These are phyloP conservation scores for Thamnophis sirtalis DNA, from an alignment of 2,113 vertebrate genomes.

Conservation along the genomic window DNA sequence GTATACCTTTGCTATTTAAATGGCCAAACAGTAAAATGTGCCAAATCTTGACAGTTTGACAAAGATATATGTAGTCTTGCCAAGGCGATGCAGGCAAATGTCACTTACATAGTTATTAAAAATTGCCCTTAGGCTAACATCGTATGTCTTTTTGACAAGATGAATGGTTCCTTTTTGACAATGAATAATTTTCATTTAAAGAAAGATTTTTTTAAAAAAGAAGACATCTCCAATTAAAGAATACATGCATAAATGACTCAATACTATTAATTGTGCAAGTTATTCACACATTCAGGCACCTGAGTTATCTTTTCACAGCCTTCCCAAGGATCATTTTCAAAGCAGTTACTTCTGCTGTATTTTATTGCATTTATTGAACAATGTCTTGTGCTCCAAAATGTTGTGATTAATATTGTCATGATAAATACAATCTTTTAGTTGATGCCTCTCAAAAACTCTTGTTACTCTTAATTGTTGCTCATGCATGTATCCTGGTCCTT, in stretches of 20 bases:
- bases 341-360: neutral
- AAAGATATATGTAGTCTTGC: conserved; percentile 40
- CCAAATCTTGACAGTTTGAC: conserved; percentile 32
- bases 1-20: conserved; percentile 29
- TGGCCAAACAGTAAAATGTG: conserved; percentile 9
- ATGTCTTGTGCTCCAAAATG: neutral
- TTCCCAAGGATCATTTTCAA: neutral
- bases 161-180: conserved; percentile 44
- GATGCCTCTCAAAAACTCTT: neutral
- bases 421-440: neutral
- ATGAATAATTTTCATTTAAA: conserved; percentile 44
- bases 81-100: conserved; percentile 7
- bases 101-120: conserved; percentile 23
- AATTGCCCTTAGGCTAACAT: conserved; percentile 51
- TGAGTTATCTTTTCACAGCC: neutral
- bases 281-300: neutral
- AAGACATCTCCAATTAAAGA: conserved; percentile 15
- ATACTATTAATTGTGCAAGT: conserved; percentile 43
- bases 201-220: conserved; percentile 38
- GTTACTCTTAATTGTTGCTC: neutral
- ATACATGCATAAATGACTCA: conserved; percentile 28
- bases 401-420: neutral
- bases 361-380: neutral
- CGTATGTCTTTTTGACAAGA: conserved; percentile 50
- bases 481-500: neutral